phyloP scores from a whole-genome alignment of 2,888 invertebrate species.

The Ischnura elegans region DNA sequence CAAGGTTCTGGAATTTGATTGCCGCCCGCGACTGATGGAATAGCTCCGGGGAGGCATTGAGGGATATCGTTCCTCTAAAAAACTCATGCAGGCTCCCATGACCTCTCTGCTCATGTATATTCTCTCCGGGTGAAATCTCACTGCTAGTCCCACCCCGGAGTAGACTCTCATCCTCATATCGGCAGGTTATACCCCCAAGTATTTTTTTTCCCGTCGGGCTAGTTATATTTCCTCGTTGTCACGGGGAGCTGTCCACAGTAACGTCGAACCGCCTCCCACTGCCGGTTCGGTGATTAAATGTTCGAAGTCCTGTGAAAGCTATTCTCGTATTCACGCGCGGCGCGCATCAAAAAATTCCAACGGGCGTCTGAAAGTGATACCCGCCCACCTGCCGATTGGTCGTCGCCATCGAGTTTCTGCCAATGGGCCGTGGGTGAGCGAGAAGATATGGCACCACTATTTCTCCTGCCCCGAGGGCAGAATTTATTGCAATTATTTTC shows the following conservation, averaged over 20 bases:
- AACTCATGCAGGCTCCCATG: not conserved
- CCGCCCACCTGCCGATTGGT: not conserved
- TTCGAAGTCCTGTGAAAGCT: not conserved
- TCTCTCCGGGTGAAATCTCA: not conserved
- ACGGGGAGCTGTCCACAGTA: not conserved
- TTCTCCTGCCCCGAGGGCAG: not conserved
- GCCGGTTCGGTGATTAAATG: not conserved
- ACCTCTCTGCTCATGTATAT: not conserved
- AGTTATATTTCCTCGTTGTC: not conserved
- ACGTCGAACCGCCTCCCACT: not conserved
- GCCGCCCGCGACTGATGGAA: not conserved
- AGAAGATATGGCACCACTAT: not conserved
- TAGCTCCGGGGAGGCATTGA: not conserved
- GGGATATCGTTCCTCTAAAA: not conserved
- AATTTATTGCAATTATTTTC: not conserved
- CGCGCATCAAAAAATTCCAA: not conserved
- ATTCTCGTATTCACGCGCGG: not conserved
- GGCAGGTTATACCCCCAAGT: not conserved
- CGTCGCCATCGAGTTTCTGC: slow-evolving; percentile 5
- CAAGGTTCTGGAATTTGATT: not conserved
- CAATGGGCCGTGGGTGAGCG: not conserved
- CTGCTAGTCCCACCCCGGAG: not conserved
- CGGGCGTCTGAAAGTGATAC: not conserved
- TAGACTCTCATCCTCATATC: not conserved
- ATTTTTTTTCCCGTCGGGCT: not conserved